Evolutionary conservation across 2,797 vertebrate species (phyloP).

Genomic region (Gambelia wislizenii): DNA sequence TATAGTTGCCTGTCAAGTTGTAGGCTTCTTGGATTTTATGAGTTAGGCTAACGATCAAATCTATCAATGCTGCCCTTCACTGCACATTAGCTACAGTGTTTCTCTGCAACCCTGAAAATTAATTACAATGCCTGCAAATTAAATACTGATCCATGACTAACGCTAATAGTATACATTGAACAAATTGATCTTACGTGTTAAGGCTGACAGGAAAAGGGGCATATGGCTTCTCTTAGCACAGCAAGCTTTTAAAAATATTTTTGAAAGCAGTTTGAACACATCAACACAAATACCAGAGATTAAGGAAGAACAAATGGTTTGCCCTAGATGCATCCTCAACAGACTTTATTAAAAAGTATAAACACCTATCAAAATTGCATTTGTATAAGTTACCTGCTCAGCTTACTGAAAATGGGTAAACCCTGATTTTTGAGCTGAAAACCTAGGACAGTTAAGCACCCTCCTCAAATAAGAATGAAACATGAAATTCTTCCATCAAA

Average conservation of each 20-base stretch:
- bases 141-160: not conserved
- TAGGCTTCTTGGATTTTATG: not conserved
- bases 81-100: not conserved
- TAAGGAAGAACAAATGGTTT: slow-evolving; percentile 21
- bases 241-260: slow-evolving; percentile 17
- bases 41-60: not conserved
- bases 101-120: not conserved
- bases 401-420: slow-evolving; percentile 30
- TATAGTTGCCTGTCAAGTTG: not conserved
- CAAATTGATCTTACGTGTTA: not conserved
- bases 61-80: not conserved
- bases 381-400: slow-evolving; percentile 13
- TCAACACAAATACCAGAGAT: not conserved
- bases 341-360: slow-evolving; percentile 29
- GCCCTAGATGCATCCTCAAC: not conserved
- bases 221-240: slow-evolving; percentile 29
- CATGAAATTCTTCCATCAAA: not conserved
- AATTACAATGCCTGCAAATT: not conserved
- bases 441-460: not conserved
- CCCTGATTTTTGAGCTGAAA: slow-evolving; percentile 5
- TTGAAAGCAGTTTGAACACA: slow-evolving; percentile 34
- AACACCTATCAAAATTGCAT: not conserved
- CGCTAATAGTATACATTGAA: not conserved
- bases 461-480: slow-evolving; percentile 14
- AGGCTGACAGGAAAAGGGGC: slow-evolving; percentile 11